A percentile compares a stretch with the other conserved stretches of the same genome.
Evolutionary conservation across 2,888 invertebrate species (phyloP).

Genomic region (Brachylomia viminalis): DNA sequence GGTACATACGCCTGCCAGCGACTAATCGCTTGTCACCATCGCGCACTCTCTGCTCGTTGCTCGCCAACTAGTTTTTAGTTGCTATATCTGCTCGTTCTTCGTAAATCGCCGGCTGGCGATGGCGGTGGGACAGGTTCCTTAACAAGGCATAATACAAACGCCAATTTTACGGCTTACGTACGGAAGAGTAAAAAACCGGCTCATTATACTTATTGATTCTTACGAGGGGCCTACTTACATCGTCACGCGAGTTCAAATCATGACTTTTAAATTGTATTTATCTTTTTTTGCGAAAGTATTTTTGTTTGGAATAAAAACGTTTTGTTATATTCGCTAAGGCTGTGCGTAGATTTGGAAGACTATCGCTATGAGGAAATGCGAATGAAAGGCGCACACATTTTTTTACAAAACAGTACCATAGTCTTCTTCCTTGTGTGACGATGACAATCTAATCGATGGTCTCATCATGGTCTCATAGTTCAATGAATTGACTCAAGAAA

Average conservation of each 20-base stretch:
- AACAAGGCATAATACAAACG: slow-evolving; percentile 11
- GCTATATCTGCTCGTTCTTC: neutral
- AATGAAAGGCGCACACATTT: neutral
- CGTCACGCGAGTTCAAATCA: slow-evolving; percentile 27
- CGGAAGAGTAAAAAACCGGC: slow-evolving; percentile 8
- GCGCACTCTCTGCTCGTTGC: neutral
- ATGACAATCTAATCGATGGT: neutral
- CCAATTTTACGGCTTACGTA: neutral
- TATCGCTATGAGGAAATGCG: neutral
- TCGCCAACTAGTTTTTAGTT: neutral
- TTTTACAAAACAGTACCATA: neutral
- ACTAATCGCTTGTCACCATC: neutral
- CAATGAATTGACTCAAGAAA: neutral
- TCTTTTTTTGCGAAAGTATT: slow-evolving; percentile 23
- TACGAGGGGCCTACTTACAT: slow-evolving; percentile 19
- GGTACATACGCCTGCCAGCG: neutral
- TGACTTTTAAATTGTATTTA: slow-evolving; percentile 35
- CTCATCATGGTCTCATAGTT: neutral
- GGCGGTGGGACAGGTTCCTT: neutral
- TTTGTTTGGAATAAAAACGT: slow-evolving; percentile 12
- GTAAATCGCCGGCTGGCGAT: too few relatives aligned
- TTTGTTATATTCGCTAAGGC: neutral
- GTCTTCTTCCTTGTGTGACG: neutral
- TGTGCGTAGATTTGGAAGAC: neutral
- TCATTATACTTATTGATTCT: slow-evolving; percentile 42